Evolutionary conservation across 2,797 vertebrate genomes (phyloP), one percentile per base, ranked within the genome.

Genomic region (Phoeniculus purpureus): DNA sequence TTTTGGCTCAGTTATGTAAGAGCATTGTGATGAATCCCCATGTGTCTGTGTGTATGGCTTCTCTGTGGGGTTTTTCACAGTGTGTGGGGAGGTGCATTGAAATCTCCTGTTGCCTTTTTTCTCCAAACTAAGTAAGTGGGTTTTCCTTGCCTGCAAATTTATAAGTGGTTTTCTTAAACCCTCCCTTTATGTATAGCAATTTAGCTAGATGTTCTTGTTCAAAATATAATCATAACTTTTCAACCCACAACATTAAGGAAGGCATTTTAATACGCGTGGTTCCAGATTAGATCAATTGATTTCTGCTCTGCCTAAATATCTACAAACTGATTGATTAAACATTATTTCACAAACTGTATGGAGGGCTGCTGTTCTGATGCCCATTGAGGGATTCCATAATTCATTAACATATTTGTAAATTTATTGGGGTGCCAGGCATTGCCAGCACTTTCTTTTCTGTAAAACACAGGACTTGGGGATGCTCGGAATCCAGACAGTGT

Each of bases 191-290:
- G 43, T 43, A 15, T 15, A 43, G 43, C 43, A 43, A 9, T 16
- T 43, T 43, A 43, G 43, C 43, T 43, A 43, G 43, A 43, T 6
- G 43, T 43, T 43, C 43, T 43, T 43, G 43, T 9, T 43, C 43
- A 43, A 43, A 43, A 43, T 43, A 16, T 43, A 43, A 13, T 16
- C 43, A 43, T 9, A 16, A 16, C 13, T 43, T 43, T 11, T 43
- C 43, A 16, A 43, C 43, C 43, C 43, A 43, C 14, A 15, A 43
- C 43, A 43, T 2, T 37, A 58, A 76, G 7, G 2, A 66, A 67
- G n/a, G 45, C 34, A 51, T 48, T 81, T 61, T 12, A 51, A 59
- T 13, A 43, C 6, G 3, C 0, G 0, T 3, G 5, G 15, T 73
- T 31, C 16, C 50, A 79, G 32, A 79, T 26, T 43, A 50, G 52